Conservation (phyloP, 2,888 invertebrate species). For the Sisyra nigra region DNA sequence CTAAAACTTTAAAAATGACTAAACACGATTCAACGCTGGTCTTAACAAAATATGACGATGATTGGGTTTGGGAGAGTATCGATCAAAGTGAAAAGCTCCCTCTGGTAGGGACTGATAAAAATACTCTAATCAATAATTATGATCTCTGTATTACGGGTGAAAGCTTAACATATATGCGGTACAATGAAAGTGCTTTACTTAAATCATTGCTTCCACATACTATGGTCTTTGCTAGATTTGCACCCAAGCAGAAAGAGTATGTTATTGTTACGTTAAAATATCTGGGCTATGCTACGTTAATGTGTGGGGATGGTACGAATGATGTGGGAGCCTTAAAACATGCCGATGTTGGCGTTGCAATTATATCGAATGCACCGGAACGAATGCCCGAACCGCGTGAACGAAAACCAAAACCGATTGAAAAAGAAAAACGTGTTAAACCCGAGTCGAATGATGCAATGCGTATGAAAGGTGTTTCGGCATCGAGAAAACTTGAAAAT, state of each 20-base stretch:
- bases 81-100: conserved; percentile 41
- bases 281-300: conserved; percentile 77
- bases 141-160: conserved; percentile 95
- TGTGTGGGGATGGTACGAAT: conserved; percentile 99
- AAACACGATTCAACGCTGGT: conserved; percentile 48
- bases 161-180: conserved; percentile 54
- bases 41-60: conserved; percentile 31
- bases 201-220: conserved; percentile 66
- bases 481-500: conserved; percentile 17
- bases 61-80: conserved; percentile 69
- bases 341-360: conserved; percentile 90
- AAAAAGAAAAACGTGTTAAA: conserved; percentile 16
- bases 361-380: conserved; percentile 68
- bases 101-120: conserved; percentile 28
- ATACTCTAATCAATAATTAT: conserved; percentile 50
- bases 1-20: conserved; percentile 77
- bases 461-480: conserved; percentile 13
- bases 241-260: conserved; percentile 97
- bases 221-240: conserved; percentile 89
- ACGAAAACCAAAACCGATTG: conserved; percentile 13
- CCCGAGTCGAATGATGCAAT: conserved; percentile 13
- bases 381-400: conserved; percentile 26
- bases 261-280: conserved; percentile 80
- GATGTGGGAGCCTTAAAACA: conserved; percentile 98
- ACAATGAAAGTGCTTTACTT: conserved; percentile 44